Evolutionary conservation across 2,797 vertebrate species (phyloP), one percentile per base, ranked within the genome.

Genomic region (Melanotaenia trifasciata): DNA sequence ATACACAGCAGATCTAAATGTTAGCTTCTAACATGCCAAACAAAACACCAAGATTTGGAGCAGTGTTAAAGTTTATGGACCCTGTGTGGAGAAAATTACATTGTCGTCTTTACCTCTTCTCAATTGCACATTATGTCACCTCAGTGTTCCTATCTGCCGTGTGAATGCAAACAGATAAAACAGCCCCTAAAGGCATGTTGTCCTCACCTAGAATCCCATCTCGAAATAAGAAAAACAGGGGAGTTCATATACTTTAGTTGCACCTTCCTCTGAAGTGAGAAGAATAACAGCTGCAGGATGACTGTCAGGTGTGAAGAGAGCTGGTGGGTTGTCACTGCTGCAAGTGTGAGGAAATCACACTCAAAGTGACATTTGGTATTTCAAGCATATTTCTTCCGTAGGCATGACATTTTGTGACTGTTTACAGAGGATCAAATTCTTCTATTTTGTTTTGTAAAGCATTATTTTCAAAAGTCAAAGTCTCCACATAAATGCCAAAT

Each of bases 361-460:
- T 57, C 60, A 30, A 72, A 18, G 33, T 63, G 65, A 45, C 16
- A 32, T 38, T 64, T 67, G 36, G 40, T 53, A 70, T 78, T 75
- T 69, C 57, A 53, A 61, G 47, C 57, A 53, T 50, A 40, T 74
- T 74, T 83, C 80, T 76, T 63, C 16, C 64, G 53, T 62, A 32
- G 26, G 50, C 58, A 26, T 56, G 33, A 36, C 58, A 63, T 71
- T 72, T 77, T 54, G 22, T 69, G 33, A 61, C 72, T 65, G 61
- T 76, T 75, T 58, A 72, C 61, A 51, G 36, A 47, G 45, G 38
- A 78, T 80, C 61, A 32, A 85, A 65, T 24, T 7, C 1, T 16
- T 7, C 12, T 12, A 1, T 26, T 64, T 68, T 70, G 64, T 73
- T 72, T 75, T 59, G 2, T 22, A 40, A 30, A 58, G 20, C 16